Evolutionary conservation across 2,113 vertebrate species (phyloP), one percentile per base, ranked within the genome.

Genomic region (Helogale parvula): DNA sequence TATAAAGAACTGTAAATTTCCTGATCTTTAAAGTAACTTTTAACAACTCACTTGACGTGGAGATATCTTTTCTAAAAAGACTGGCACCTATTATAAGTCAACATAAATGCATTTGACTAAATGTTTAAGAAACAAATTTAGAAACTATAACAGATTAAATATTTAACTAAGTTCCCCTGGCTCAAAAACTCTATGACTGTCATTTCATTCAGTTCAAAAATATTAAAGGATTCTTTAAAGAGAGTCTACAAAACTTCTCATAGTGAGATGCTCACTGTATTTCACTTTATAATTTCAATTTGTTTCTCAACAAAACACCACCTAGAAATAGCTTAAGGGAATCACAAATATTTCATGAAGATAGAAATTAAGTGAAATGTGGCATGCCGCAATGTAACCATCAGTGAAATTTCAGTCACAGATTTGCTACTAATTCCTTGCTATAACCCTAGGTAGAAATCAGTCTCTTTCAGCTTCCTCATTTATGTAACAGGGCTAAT

Each of bases 161-260:
- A 31, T 0, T 91, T 11, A 93, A 76, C 12, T 50, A 96, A 85
- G 9, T 83, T 90, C 21, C 60, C 27, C 41, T 72, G 4, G 33
- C 63, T 79, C n/a, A 72, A 95, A 96, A 47, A 92, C 65, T 84
- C 89, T 71, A 66, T 27, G 50, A 92, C 1, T 63, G 41, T 80
- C 29, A 80, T 88, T 96, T 96, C 54, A 47, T 90, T 76, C 15
- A 9, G 25, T 65, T 97, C 8, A 66, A 93, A 93, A 97, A 72
- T 45, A 93, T 31, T 83, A 95, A 74, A 31, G 65, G 11, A 91
- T 80, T 80, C 41, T 65, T 27, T 95, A 87, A 76, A 84, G 8
- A n/a, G 76, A 76, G 7, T 52, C 52, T 90, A 79, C 4, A 86
- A 52, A 92, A 83, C 5, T 90, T 74, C 45, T 57, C n/a, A 74